These are phyloP conservation scores for Typhlomys cinereus DNA, from an alignment of 2,113 vertebrate genomes.

Conservation along the genomic window DNA sequence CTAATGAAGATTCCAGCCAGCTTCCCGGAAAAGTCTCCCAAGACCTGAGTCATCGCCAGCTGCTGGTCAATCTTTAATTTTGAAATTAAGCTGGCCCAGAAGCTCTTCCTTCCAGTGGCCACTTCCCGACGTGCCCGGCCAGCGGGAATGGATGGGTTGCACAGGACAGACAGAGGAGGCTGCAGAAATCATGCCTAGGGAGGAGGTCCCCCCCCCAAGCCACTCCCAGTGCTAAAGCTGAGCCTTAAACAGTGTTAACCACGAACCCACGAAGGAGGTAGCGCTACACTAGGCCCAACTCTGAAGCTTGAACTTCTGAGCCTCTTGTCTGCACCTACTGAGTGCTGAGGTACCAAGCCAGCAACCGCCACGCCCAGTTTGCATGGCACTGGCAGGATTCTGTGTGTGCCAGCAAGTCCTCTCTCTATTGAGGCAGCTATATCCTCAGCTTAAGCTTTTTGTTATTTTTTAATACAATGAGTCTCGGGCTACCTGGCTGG, in stretches of 20 bases:
- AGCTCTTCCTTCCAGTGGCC: not conserved
- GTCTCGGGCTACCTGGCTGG: not conserved
- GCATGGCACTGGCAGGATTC: not conserved
- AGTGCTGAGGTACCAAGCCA: not conserved
- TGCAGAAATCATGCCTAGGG: rapidly evolving
- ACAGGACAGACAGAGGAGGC: rapidly evolving
- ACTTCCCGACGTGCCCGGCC: not conserved
- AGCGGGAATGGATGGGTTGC: rapidly evolving
- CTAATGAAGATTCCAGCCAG: constrained; percentile 49
- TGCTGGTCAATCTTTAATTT: constrained; percentile 52
- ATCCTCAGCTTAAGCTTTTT: not conserved
- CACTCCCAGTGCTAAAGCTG: no score
- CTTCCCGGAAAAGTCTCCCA: constrained; percentile 73
- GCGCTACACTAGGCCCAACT: no score
- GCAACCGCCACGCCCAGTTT: no score
- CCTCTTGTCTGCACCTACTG: not conserved
- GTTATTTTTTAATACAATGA: not conserved
- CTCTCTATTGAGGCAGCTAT: not conserved
- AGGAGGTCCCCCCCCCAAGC: not conserved
- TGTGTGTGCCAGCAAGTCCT: no score
- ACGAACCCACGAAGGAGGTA: no score
- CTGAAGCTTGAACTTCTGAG: not conserved
- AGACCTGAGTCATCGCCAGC: constrained; percentile 77
- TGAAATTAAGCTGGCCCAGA: constrained; percentile 7
- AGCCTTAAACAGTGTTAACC: no score